These are phyloP conservation scores for Pseudorasbora parva DNA, from an alignment of 2,113 vertebrate species.

Conservation along the genomic window DNA sequence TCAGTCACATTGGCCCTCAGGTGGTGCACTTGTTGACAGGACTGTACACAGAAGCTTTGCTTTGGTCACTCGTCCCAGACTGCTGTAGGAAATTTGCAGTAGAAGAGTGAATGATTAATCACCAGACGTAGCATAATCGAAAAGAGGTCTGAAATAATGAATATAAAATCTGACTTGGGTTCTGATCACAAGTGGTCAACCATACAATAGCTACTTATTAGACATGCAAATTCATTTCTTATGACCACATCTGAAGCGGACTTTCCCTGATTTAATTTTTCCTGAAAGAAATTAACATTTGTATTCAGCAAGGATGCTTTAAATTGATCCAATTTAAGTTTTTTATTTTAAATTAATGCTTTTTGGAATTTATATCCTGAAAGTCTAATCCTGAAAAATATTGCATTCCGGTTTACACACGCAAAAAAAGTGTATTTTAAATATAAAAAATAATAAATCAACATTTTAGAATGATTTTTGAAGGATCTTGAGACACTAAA, in stretches of 20 bases:
- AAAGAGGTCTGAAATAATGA: not conserved
- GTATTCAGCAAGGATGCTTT: not conserved
- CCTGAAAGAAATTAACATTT: not conserved
- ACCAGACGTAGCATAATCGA: not conserved
- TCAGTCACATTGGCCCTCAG: conserved; percentile 22
- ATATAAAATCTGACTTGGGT: not conserved
- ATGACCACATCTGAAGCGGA: not conserved
- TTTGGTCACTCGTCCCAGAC: not conserved
- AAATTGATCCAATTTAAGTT: no score
- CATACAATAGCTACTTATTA: not conserved
- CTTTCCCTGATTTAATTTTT: not conserved
- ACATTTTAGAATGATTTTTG: no score
- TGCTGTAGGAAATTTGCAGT: not conserved
- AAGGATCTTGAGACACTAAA: no score
- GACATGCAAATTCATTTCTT: not conserved
- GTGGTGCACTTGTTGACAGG: conserved; percentile 27
- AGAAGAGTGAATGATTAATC: conserved; percentile 1
- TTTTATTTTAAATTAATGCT: no score
- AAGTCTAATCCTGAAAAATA: no score
- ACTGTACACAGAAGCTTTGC: not conserved
- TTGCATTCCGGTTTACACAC: no score
- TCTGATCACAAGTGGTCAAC: not conserved
- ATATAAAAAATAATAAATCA: no score
- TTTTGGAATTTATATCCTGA: no score
- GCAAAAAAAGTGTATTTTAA: no score